phyloP scores from a whole-genome alignment of 2,888 invertebrate species.

The Marronus borbonicus region DNA sequence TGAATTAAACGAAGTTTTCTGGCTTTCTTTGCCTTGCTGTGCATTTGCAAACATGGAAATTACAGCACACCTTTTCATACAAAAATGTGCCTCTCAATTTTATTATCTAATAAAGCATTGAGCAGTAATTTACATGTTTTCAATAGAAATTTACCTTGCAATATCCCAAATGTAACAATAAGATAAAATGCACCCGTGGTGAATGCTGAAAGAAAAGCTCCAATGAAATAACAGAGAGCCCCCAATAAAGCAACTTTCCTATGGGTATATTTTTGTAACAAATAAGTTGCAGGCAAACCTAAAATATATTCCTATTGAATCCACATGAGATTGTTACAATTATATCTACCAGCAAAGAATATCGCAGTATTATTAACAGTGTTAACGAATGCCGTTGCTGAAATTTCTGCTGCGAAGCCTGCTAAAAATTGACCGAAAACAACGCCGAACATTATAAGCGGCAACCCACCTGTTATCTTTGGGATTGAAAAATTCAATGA shows the following conservation, averaged over 20 bases:
- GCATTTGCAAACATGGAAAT: no score
- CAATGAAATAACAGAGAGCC: neutral
- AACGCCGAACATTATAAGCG: slow-evolving; percentile 80
- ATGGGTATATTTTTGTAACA: slow-evolving; percentile 78
- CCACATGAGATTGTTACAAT: neutral
- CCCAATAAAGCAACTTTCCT: slow-evolving; percentile 80
- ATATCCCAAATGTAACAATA: neutral
- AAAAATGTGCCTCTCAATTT: no score
- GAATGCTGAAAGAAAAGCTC: slow-evolving; percentile 74
- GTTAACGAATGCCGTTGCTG: slow-evolving; percentile 80
- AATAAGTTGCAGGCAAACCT: slow-evolving; percentile 80
- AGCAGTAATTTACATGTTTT: neutral
- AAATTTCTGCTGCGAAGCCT: slow-evolving; percentile 78
- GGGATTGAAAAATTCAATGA: neutral
- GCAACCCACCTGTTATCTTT: slow-evolving; percentile 79
- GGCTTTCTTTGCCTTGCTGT: no score
- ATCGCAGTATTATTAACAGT: neutral
- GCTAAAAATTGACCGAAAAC: slow-evolving; percentile 81
- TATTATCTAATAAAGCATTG: no score
- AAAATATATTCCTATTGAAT: slow-evolving; percentile 55
- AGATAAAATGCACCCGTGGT: neutral
- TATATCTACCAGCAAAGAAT: neutral
- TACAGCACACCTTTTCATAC: no score
- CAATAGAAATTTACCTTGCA: neutral
- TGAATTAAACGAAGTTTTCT: no score